Conservation (phyloP, 2,113 vertebrate species). For the Erinaceus europaeus region DNA sequence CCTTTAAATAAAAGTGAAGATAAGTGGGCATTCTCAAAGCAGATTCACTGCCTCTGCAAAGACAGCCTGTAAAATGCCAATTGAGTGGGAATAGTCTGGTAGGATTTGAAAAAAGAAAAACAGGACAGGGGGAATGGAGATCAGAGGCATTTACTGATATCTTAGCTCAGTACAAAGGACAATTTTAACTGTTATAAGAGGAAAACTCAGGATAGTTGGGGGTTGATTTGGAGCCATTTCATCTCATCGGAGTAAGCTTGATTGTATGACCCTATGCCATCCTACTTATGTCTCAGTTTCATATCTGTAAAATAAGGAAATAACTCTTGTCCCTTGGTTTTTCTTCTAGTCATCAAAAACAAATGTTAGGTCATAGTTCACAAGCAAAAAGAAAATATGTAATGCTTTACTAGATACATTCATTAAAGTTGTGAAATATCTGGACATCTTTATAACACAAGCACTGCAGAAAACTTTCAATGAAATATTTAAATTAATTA, state of each 20-base stretch:
- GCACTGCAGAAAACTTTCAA: not conserved
- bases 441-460: not conserved
- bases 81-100: not conserved
- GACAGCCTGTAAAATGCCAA: not conserved
- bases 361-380: conserved; percentile 32
- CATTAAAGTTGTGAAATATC: not conserved
- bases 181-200: not conserved
- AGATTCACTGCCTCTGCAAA: not conserved
- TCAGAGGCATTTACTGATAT: not conserved
- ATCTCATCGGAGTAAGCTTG: too few relatives aligned
- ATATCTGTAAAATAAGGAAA: conserved; percentile 37
- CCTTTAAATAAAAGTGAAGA: not conserved
- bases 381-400: conserved; percentile 29
- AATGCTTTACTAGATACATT: not conserved
- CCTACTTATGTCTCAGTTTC: conserved; percentile 47
- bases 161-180: not conserved
- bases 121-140: not conserved
- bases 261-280: not conserved
- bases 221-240: conserved; percentile 19
- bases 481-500: not conserved
- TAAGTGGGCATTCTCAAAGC: not conserved
- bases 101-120: not conserved
- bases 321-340: conserved; percentile 33
- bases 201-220: not conserved
- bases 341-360: conserved; percentile 40